A percentile compares a stretch with the other conserved stretches of the same genome.
These are phyloP conservation scores for Rallus limicola DNA, from an alignment of 2,113 vertebrate genomes.

Conservation along the genomic window DNA sequence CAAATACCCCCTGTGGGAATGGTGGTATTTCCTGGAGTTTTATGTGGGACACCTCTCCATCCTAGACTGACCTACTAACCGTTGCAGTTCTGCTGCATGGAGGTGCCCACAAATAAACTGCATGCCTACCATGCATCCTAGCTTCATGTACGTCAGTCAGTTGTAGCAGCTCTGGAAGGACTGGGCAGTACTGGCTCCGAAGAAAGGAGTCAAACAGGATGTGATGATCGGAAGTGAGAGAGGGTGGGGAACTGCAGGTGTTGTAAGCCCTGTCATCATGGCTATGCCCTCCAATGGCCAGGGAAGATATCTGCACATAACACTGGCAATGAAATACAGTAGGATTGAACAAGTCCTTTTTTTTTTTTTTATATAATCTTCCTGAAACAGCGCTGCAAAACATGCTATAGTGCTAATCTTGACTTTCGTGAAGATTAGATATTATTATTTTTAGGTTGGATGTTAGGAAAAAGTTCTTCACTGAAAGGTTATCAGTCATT, in stretches of 20 bases:
- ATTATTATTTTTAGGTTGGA: too few relatives aligned
- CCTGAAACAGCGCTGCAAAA: neutral
- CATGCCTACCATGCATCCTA: fast-evolving
- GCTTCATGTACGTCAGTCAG: neutral
- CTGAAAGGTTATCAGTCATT: too few relatives aligned
- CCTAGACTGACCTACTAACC: neutral
- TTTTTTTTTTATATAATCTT: neutral
- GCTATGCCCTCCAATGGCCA: neutral
- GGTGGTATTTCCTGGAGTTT: neutral
- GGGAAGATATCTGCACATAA: neutral
- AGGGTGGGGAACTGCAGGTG: neutral
- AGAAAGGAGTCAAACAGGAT: neutral
- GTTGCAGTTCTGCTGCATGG: neutral
- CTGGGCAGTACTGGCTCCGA: neutral
- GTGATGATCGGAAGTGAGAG: neutral
- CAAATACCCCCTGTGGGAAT: neutral
- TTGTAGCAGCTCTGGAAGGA: neutral
- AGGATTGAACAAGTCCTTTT: neutral
- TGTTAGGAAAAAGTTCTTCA: too few relatives aligned
- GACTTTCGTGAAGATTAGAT: neutral
- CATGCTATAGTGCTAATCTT: neutral
- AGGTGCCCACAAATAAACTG: neutral
- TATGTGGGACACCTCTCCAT: neutral
- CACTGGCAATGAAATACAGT: neutral
- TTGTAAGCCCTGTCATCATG: neutral